phyloP scores from a whole-genome alignment of 2,797 vertebrate genomes.

The Helarctos malayanus region DNA sequence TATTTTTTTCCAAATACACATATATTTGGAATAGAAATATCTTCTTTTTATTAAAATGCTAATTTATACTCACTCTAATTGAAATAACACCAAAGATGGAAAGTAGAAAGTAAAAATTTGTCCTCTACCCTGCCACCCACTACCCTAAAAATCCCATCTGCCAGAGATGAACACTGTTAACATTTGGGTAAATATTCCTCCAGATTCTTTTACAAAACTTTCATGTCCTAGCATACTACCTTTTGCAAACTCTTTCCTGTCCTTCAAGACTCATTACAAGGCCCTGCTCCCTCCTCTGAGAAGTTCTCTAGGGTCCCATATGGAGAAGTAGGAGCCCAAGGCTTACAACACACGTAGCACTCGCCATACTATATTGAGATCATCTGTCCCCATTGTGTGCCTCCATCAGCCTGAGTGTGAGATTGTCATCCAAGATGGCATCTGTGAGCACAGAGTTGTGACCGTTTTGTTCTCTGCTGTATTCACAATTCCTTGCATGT shows the following conservation, averaged over 20 bases:
- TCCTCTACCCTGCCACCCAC: neutral
- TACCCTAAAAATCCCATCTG: neutral
- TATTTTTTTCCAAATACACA: neutral
- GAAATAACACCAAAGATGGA: neutral
- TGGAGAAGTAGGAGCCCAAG: neutral
- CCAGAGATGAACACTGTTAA: conserved; percentile 16
- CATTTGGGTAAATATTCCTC: conserved; percentile 17
- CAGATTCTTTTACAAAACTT: neutral
- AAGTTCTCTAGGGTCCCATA: neutral
- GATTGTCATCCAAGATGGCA: neutral
- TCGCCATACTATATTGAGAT: neutral
- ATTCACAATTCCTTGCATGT: neutral
- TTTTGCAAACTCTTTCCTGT: conserved; percentile 1
- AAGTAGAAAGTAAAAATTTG: conserved; percentile 40
- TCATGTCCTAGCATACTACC: neutral
- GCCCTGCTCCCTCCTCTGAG: neutral
- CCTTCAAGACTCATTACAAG: neutral
- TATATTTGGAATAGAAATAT: neutral
- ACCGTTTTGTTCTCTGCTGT: neutral
- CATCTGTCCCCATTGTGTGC: neutral
- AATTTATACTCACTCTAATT: neutral
- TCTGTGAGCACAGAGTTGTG: neutral
- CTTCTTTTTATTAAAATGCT: conserved; percentile 35
- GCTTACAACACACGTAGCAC: neutral
- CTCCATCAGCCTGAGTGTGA: neutral